Base-by-base conservation (phyloP, 35 echinoderm and acorn worm genomes). In the Ophiothrix spiculata region DNA sequence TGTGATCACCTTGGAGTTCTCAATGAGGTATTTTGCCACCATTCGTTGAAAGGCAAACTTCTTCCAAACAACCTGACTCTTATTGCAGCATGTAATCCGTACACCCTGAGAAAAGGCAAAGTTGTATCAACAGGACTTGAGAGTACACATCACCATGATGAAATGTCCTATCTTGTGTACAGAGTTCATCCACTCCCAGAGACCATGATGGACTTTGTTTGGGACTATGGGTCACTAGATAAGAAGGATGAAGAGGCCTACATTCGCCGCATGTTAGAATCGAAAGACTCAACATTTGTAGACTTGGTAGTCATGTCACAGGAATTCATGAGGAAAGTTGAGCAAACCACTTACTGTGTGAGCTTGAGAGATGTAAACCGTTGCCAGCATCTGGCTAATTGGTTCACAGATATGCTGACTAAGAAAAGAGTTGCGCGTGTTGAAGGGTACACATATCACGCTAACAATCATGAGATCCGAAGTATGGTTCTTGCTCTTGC, bases 191-290 rank as follows among this genome's bases (percentile, higher is more conserved):
- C 84, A 14, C 84, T 86, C 15, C 84, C 84, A 38, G 84, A 86
- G 73, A 74, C 84, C 15, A 75, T 86, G 84, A 86, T 86, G 84
- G 84, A 86, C 17, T 86, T 37, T 86, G 84, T 86, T 3, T 86
- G 84, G 84, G 84, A 86, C 39, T 86, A 86, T 86, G 84, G 84
- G 16, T 64, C 84, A 31, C 84, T 86, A 4, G 39, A 86, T 42
- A 74, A 64, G 73, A 86, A 86, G n/a, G 84, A 86, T 77, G 84
- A 86, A 76, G 69, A 86, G 77, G 84, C 84, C 1, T 86, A 86
- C 84, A 86, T 74, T 4, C 21, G 39, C 37, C 34, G 84, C 14
- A 86, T 86, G 84, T n/a, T 86, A 64, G 84, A 77, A 35, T 64
- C 63, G 37, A 38, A 75, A 38, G 69, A 75, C 21, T 17, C 33